Conservation (phyloP, 2,113 vertebrate species). For the Brachypteracias leptosomus region DNA sequence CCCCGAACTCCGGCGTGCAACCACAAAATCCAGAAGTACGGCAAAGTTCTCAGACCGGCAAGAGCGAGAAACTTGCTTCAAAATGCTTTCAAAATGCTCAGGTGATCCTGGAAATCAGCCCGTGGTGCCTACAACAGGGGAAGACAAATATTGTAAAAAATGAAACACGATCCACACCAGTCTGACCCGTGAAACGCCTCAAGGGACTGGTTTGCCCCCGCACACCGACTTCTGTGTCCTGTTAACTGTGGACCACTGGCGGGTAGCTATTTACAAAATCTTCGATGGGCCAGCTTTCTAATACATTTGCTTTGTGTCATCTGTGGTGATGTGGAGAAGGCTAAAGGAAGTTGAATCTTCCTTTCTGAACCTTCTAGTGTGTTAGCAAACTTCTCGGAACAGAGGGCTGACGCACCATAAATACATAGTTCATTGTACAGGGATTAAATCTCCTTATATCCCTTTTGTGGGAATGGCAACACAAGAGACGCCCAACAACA, state of each 20-base stretch:
- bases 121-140: not conserved
- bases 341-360: not conserved
- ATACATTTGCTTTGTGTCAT: not conserved
- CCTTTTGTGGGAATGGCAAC: not conserved
- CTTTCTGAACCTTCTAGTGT: not conserved
- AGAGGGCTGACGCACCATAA: not conserved
- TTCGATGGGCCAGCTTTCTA: not conserved
- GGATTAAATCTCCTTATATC: not conserved
- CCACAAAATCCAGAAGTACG: not conserved
- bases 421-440: fast-evolving
- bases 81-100: too few species aligned
- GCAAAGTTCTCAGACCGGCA: not conserved
- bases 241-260: not conserved
- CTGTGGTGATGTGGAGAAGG: not conserved
- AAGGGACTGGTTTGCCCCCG: not conserved
- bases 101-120: not conserved
- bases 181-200: not conserved
- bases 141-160: fast-evolving
- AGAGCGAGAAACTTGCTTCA: not conserved
- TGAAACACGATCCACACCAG: not conserved
- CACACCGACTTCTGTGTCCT: not conserved
- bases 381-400: not conserved
- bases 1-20: not conserved
- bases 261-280: not conserved
- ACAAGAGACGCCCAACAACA: not conserved